Evolutionary conservation across 2,113 vertebrate genomes (phyloP).

Genomic region (Bambusicola thoracicus): DNA sequence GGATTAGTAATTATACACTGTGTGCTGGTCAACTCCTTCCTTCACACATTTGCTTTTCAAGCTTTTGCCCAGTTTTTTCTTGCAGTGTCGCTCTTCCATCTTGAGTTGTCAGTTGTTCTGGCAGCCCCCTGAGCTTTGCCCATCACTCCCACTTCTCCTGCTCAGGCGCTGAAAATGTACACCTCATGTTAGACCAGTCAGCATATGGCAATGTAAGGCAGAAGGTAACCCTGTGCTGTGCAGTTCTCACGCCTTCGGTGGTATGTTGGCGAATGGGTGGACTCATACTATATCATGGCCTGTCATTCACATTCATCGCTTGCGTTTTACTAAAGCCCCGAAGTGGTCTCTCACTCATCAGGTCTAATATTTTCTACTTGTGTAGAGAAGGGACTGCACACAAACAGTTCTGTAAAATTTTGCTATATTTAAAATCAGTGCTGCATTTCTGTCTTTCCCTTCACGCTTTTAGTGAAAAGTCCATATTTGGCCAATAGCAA

Average conservation of each 20-base stretch:
- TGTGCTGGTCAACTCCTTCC: background rate
- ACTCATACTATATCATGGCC: background rate
- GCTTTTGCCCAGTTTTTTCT: background rate
- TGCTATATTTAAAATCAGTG: background rate
- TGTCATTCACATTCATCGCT: background rate
- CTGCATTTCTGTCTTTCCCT: background rate
- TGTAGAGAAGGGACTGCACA: background rate
- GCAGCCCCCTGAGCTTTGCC: rapidly evolving
- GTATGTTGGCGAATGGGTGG: rapidly evolving
- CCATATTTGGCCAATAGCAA: background rate
- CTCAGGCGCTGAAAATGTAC: background rate
- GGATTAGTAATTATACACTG: background rate
- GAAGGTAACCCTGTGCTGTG: rapidly evolving
- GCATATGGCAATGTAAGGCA: background rate
- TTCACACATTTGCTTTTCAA: background rate
- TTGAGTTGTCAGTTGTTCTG: background rate
- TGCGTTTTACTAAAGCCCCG: background rate
- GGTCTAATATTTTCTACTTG: background rate
- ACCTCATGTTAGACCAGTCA: background rate
- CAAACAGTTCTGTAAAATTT: background rate
- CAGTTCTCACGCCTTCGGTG: background rate
- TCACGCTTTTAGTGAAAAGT: background rate
- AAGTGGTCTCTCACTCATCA: background rate
- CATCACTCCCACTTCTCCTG: background rate
- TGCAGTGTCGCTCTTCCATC: background rate